Base-by-base conservation (phyloP, 2,888 invertebrate species). In the Melitaea athalia region DNA sequence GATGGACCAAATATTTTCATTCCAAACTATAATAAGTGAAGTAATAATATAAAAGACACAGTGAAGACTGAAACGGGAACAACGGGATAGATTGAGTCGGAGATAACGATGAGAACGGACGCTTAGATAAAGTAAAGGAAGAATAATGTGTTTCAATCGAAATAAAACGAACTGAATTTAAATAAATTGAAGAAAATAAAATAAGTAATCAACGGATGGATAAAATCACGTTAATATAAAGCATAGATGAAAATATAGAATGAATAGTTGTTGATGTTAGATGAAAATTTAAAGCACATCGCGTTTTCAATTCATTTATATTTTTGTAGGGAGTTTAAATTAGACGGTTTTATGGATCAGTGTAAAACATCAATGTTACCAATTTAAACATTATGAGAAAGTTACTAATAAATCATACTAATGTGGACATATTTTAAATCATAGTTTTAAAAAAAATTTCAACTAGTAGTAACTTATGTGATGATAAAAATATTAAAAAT, bases 1-100 rank as follows among this genome's bases (percentile, higher is more conserved):
- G 12, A 57, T 60, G 83, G 82, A 80, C 83, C 84, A 84, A 87
- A 76, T 71, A 63, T 55, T 63, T 52, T 61, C 60, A 68, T 68
- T 70, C 55, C 68, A 61, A 63, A 60, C 49, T 59, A 62, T 63
- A 64, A 55, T 63, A 59, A 60, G 50, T 57, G 31, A 61, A 63
- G 64, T 43, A 45, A 66, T 62, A 57, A 64, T 50, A 63, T 68
- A 61, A 69, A 69, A 69, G 64, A 70, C 55, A 74, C 68, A 74
- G 73, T 69, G 61, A 79, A 78, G 78, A 78, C 78, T 78, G 78
- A 77, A 71, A 68, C 66, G 78, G 78, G 76, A 79, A 74, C 77
- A 78, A 77, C 69, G 67, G 70, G 68, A 64, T 52, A 38, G 67
- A 61, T 69, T 67, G 60, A 59, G 45, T 7, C 53, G 69, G 62